Base-by-base conservation (phyloP, 2,888 invertebrate genomes). In the Hirtodrosophila confusa region DNA sequence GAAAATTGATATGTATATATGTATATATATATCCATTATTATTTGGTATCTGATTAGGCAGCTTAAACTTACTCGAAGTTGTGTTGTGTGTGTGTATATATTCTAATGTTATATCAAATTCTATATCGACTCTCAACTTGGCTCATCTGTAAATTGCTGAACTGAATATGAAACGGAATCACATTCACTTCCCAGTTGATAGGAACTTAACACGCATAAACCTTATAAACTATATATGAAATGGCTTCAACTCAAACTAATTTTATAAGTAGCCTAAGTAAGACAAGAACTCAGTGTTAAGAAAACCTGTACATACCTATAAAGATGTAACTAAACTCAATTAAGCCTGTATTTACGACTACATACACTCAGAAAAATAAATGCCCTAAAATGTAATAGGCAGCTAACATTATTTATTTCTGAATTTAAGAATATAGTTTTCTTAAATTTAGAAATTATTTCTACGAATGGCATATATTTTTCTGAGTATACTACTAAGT, bases 231-330 rank as follows among this genome's bases (percentile, higher is more conserved):
- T 29, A 12, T 40, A 45, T 9, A 37, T 36, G 4, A 51, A 33
- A 36, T 12, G 43, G 70, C 65, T 41, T 58, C 27, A 55, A 56
- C 58, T 71, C 60, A 55, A 50, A 61, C 27, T 62, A 61, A 47
- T 31, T 60, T n/a, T 75, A 60, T 45, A 57, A 60, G 60, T 41
- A 60, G 58, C 43, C 54, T 78, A 77, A 53, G 36, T 27, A 27
- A 27, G 3, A 27, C 17, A 17, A 17, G 17, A 17, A 17, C 17
- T 43, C 11, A 43, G n/a, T 2, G 7, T 3, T 67, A 63, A 48
- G 23, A 3, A 40, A 10, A 51, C 31, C 33, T 80, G 84, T 86
- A 84, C 66, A 84, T 84, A 84, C 69, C 80, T 83, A 86, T 78
- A 73, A 24, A 45, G 47, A 37, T 62, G 61, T 77, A 60, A 55